Conservation (phyloP, 2,797 vertebrate species). For the Sebastes kiyomatsui region DNA sequence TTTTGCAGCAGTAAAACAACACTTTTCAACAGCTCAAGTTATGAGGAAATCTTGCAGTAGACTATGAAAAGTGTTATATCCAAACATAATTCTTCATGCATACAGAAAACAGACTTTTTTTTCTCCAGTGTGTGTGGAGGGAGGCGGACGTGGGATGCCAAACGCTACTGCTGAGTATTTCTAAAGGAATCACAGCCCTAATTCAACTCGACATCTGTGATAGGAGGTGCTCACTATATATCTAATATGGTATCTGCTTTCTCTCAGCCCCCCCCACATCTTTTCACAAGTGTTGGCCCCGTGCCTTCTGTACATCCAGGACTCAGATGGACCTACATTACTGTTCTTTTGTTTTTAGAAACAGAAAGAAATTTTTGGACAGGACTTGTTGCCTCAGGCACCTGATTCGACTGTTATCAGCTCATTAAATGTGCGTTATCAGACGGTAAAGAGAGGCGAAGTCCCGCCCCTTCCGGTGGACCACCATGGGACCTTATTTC, state of each 20-base stretch:
- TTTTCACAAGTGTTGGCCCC: background rate
- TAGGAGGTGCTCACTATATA: background rate
- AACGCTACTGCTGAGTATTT: conserved; percentile 3
- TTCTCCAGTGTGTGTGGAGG: background rate
- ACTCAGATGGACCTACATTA: background rate
- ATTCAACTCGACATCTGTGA: conserved; percentile 8
- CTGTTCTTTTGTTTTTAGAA: background rate
- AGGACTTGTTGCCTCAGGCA: background rate
- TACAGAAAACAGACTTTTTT: background rate
- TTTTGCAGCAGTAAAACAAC: background rate
- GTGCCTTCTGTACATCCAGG: background rate
- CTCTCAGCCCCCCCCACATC: background rate
- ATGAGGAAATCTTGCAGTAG: background rate
- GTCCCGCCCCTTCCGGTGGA: no score
- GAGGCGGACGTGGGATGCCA: conserved; percentile 3
- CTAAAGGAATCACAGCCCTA: background rate
- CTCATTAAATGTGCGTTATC: background rate
- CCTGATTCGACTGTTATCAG: background rate
- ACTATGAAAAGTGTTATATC: background rate
- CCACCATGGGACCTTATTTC: no score
- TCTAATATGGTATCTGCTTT: background rate
- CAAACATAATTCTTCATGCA: conserved; percentile 9
- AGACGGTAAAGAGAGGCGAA: no score
- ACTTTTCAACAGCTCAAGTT: background rate
- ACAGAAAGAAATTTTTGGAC: background rate